Base-by-base conservation (phyloP, 2,888 invertebrate species). In the Phyto melanocephala region DNA sequence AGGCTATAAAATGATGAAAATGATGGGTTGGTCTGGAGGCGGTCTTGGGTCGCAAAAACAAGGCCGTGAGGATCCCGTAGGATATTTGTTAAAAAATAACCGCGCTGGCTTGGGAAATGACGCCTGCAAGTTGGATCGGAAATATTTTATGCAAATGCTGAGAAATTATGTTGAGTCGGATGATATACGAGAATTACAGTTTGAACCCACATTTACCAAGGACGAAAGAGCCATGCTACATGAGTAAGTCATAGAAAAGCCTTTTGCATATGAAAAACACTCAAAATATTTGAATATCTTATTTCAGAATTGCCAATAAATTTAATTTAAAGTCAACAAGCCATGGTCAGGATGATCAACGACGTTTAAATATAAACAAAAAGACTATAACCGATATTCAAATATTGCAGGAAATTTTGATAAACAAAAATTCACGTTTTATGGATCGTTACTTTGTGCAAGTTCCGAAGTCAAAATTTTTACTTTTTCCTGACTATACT, bases 1-100 rank as follows among this genome's bases (percentile, higher is more conserved):
- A 56, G 91, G 91, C 37, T 91, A 84, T 86, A 93, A 92, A 85
- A 93, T 95, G 90, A 93, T 95, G 92, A 91, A 92, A 42, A 90
- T 92, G 74, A 95, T 95, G 94, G 95, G 95, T 0, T 95, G 95
- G 95, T 90, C 92, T 4, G 95, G 95, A 1, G 95, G 95, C 5
- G 94, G 94, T 0, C 90, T 95, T 2, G 95, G 95, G 0, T 91
- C 92, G 1, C 90, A 92, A 1, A 93, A 92, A 0, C 92, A 93
- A 58, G 95, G 95, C 0, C 94, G 94, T 40, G 92, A 92, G 0
- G 94, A 95, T 83, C 95, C 95, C 0, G 91, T 94, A 0, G 88
- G 89, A 88, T 91, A 90, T 74, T 84, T 91, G 11, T 81, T 91
- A 0, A 91, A 91, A 80, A 88, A 86, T 63, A 90, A 89, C 78